Conservation (phyloP, 1,140 invertebrate species). For the Monochamus saltuarius region DNA sequence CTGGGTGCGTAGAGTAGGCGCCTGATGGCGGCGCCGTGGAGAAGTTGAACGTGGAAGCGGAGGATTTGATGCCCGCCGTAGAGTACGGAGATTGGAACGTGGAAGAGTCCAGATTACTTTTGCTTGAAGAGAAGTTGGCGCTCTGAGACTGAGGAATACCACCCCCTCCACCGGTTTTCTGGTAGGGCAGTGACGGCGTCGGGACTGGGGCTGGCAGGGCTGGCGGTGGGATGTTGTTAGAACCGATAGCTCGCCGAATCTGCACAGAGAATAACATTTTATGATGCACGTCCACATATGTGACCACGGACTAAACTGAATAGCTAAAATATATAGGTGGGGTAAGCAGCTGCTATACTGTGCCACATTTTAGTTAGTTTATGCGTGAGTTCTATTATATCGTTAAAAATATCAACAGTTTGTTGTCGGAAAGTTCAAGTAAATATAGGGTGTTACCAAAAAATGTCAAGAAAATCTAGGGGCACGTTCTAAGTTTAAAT, state of each 20-base stretch:
- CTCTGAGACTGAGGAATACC: constrained; percentile 58
- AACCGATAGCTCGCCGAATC: constrained; percentile 55
- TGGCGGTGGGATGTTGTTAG: constrained; percentile 60
- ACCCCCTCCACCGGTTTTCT: constrained; percentile 40
- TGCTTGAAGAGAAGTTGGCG: constrained; percentile 51
- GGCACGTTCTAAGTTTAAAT: no score
- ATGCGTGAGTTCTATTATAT: no score
- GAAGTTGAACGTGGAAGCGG: constrained; percentile 60
- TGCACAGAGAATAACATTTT: constrained; percentile 34
- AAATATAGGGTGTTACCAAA: no score
- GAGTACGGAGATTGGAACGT: constrained; percentile 52
- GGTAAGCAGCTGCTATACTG: no score
- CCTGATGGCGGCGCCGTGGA: constrained; percentile 53
- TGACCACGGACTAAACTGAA: no score
- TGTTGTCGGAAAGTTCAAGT: no score
- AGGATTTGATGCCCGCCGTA: constrained; percentile 55
- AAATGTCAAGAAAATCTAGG: no score
- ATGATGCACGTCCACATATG: no score
- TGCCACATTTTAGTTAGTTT: no score
- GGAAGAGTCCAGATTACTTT: constrained; percentile 37
- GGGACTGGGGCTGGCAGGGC: constrained; percentile 66
- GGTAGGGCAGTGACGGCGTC: constrained; percentile 53
- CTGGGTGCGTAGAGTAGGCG: constrained; percentile 57
- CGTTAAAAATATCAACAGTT: no score
- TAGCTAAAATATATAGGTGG: no score